A percentile compares a stretch with the other conserved stretches of the same genome.
Conservation (phyloP, 2,113 vertebrate genomes). For the Alouatta palliata region DNA sequence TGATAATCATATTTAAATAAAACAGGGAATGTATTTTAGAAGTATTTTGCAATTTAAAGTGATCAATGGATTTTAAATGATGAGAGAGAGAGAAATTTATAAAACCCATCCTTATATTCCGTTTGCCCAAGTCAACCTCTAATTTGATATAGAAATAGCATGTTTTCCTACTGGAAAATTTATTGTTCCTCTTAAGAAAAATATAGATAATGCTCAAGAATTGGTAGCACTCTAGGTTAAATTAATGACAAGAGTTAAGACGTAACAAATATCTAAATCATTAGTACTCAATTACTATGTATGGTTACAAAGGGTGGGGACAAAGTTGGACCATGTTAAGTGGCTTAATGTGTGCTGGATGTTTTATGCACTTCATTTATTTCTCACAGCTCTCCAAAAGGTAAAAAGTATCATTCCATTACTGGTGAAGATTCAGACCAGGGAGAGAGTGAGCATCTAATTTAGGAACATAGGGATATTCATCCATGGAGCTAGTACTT, state of each 20-base stretch:
- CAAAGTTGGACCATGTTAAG: not conserved
- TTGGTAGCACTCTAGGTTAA: not conserved
- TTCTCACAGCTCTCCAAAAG: not conserved
- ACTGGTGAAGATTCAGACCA: not conserved
- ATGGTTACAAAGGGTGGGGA: not conserved
- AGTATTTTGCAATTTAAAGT: not conserved
- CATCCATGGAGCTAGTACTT: not conserved
- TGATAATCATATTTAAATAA: slow-evolving; percentile 27
- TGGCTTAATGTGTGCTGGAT: not conserved
- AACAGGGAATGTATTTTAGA: not conserved
- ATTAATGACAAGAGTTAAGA: not conserved
- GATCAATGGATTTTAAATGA: slow-evolving; percentile 49
- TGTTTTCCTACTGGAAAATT: not conserved
- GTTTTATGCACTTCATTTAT: not conserved
- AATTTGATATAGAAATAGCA: not conserved
- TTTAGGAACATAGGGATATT: not conserved
- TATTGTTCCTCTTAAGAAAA: not conserved
- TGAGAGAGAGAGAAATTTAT: slow-evolving; percentile 18
- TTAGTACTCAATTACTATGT: not conserved
- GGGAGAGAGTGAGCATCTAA: not conserved
- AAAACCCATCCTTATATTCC: slow-evolving; percentile 39
- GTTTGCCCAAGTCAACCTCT: not conserved
- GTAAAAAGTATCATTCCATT: not conserved
- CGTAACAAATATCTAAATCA: not conserved
- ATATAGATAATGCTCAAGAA: not conserved